Percentiles rank a stretch among this genome's conserved stretches.
Evolutionary conservation across 53 echinoderm and acorn worm genomes (phyloP).

Genomic region (Astropecten irregularis): DNA sequence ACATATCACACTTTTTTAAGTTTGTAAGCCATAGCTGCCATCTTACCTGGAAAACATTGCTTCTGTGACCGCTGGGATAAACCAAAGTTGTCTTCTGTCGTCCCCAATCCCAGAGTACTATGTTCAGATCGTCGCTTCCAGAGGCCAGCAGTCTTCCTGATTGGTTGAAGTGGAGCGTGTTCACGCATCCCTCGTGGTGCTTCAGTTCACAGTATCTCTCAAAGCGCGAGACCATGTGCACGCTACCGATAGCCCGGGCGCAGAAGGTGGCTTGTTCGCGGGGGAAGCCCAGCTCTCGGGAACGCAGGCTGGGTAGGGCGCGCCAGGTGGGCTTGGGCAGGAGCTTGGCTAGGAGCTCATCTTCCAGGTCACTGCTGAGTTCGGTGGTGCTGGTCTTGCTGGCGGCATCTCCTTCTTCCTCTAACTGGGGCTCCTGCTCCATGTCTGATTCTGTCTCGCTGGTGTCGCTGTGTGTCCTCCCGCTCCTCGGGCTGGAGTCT

Average conservation of each 20-base stretch:
- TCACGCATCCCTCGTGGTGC: constrained; percentile 91
- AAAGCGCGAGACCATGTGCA: constrained; percentile 74
- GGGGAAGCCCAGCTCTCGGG: constrained; percentile 69
- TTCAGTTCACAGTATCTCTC: constrained; percentile 79
- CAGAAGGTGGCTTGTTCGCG: constrained; percentile 56
- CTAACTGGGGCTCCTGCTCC: constrained; percentile 53
- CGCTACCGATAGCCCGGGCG: constrained; percentile 69
- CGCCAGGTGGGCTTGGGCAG: constrained; percentile 75
- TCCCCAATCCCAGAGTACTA: constrained; percentile 92
- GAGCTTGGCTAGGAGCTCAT: constrained; percentile 68
- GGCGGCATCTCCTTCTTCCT: constrained; percentile 25
- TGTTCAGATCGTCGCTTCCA: constrained; percentile 92
- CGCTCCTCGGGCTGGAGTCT: constrained; percentile 25
- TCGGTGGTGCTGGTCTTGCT: constrained; percentile 55
- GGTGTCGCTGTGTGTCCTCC: constrained; percentile 15
- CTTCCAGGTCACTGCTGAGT: constrained; percentile 68
- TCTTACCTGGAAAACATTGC: constrained; percentile 96
- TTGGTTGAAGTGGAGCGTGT: constrained; percentile 93
- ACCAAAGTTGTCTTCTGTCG: constrained; percentile 65
- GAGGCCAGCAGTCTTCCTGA: constrained; percentile 80
- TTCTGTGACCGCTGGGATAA: constrained; percentile 89
- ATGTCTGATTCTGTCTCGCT: constrained; percentile 50
- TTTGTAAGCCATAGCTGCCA: too few species aligned
- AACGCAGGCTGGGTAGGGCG: constrained; percentile 62
- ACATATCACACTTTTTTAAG: too few species aligned